These are phyloP conservation scores for Synergus laeviventris DNA, from an alignment of 2,888 invertebrate genomes.

Conservation along the genomic window DNA sequence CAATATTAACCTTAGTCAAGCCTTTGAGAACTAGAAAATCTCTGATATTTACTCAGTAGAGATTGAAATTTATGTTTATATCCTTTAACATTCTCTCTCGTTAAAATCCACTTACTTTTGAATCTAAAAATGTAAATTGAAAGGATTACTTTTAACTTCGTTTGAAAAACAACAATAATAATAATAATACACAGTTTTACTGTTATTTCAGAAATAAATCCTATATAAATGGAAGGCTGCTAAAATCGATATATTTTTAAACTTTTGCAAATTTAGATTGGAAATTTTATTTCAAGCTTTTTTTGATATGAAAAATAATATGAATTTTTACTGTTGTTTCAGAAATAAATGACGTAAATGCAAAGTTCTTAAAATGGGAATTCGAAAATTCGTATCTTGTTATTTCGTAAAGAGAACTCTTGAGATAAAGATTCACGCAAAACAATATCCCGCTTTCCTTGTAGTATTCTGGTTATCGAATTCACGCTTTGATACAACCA, in stretches of 20 bases:
- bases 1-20: too few species aligned
- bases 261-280: background rate
- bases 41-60: too few species aligned
- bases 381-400: too few species aligned
- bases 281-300: background rate
- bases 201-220: background rate
- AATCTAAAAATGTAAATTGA: background rate
- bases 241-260: background rate
- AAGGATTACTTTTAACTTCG: background rate
- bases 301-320: background rate
- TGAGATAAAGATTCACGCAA: background rate
- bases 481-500: constrained; percentile 39
- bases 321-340: background rate
- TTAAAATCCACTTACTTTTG: too few species aligned
- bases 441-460: constrained; percentile 17
- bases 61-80: background rate
- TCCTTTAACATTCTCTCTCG: background rate
- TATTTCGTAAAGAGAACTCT: background rate
- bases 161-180: background rate
- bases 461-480: constrained; percentile 26
- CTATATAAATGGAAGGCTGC: background rate
- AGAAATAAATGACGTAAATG: background rate
- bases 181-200: background rate
- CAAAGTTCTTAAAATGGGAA: background rate
- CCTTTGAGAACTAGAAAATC: too few species aligned